phyloP scores from a whole-genome alignment of 1,140 invertebrate species.

The Telenomus remus region DNA sequence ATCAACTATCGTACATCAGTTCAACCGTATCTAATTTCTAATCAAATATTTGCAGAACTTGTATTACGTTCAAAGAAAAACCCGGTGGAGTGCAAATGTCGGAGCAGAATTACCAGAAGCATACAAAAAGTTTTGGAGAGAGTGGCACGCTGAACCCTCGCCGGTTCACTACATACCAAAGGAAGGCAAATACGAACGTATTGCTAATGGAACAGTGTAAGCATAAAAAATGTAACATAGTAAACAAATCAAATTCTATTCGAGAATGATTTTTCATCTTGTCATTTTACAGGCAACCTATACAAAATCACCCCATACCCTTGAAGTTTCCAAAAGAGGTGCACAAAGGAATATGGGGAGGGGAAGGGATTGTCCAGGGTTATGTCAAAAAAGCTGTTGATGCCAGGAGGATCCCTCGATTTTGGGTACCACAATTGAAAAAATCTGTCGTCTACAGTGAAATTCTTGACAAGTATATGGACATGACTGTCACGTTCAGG shows the following conservation, averaged over 20 bases:
- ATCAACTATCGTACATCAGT: neutral
- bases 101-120: conserved; percentile 85
- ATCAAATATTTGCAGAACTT: conserved; percentile 50
- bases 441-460: conserved; percentile 93
- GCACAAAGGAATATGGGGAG: conserved; percentile 94
- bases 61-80: conserved; percentile 60
- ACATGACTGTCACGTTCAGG: conserved; percentile 86
- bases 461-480: conserved; percentile 91
- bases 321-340: conserved; percentile 86
- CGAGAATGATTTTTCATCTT: neutral
- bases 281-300: conserved; percentile 73
- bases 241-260: neutral
- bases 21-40: neutral
- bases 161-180: conserved; percentile 92
- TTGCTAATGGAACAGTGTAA: conserved; percentile 79
- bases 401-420: conserved; percentile 82
- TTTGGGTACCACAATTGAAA: conserved; percentile 90
- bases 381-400: conserved; percentile 82
- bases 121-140: conserved; percentile 91
- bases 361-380: conserved; percentile 95
- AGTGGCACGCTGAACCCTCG: conserved; percentile 86
- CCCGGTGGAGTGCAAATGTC: conserved; percentile 78
- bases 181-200: conserved; percentile 80
- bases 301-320: conserved; percentile 88
- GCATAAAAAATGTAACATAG: conserved; percentile 81